A percentile compares a stretch with the other conserved stretches of the same genome.
Evolutionary conservation across 2,888 invertebrate genomes (phyloP).

Genomic region (Watsonalla cultraria): DNA sequence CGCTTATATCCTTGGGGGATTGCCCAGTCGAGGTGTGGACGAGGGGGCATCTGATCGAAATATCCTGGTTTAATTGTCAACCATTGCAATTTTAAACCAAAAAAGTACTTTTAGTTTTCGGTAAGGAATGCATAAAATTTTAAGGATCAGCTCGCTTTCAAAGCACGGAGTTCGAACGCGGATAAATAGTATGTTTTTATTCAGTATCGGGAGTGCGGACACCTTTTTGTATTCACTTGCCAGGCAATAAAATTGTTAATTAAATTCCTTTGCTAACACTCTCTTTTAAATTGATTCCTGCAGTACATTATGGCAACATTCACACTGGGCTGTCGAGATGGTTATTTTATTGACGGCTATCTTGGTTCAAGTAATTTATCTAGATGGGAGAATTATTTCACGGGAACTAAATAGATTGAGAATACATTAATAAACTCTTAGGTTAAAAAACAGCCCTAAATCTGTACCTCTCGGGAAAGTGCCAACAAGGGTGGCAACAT

Average conservation of each 20-base stretch:
- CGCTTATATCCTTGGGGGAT: too few relatives aligned
- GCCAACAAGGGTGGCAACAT: too few relatives aligned
- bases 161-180: slow-evolving; percentile 33
- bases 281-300: background rate
- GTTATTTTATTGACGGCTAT: too few relatives aligned
- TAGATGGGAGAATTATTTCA: too few relatives aligned
- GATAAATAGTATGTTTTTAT: slow-evolving; percentile 39
- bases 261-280: slow-evolving; percentile 18
- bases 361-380: too few relatives aligned
- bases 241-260: slow-evolving; percentile 40
- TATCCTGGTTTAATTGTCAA: background rate
- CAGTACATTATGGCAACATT: background rate
- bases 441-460: too few relatives aligned
- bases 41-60: too few relatives aligned
- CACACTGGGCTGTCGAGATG: background rate
- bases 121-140: background rate
- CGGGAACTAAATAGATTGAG: too few relatives aligned
- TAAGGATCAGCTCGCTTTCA: background rate
- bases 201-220: slow-evolving; percentile 26
- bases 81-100: background rate
- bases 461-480: too few relatives aligned
- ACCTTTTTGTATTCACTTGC: slow-evolving; percentile 35
- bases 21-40: too few relatives aligned
- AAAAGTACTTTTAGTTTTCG: background rate
- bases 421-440: too few relatives aligned